A percentile compares a stretch with the other conserved stretches of the same genome.
Conservation (phyloP, 1,140 invertebrate species). For the Mycetomoellerius zeteki region DNA sequence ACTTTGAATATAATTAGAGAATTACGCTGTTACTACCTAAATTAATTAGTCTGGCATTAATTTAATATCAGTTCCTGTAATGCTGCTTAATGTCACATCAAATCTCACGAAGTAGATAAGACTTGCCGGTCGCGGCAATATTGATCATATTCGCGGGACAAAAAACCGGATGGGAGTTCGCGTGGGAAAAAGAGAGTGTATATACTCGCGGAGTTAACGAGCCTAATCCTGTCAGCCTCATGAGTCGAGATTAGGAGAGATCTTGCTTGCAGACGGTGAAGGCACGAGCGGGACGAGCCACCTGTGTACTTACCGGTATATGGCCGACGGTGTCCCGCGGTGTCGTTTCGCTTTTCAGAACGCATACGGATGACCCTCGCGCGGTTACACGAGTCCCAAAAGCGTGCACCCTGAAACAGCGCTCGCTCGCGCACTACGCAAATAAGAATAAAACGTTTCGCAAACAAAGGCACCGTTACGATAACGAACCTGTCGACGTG, state of each 20-base stretch:
- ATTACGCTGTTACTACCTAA: background rate
- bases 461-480: conserved; percentile 80
- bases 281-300: conserved; percentile 61
- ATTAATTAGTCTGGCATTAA: background rate
- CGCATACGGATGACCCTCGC: conserved; percentile 10
- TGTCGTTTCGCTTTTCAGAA: conserved; percentile 72
- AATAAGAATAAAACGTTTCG: conserved; percentile 75
- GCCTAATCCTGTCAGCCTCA: conserved; percentile 81
- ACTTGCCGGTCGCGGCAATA: background rate
- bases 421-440: conserved; percentile 44
- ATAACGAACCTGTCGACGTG: conserved; percentile 84
- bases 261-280: conserved; percentile 71
- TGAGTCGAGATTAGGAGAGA: conserved; percentile 80
- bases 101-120: conserved; percentile 28
- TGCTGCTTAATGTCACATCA: background rate
- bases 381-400: conserved; percentile 37
- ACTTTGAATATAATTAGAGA: background rate
- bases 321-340: conserved; percentile 76
- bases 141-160: conserved; percentile 18
- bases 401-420: conserved; percentile 51
- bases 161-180: conserved; percentile 53
- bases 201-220: conserved; percentile 83
- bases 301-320: conserved; percentile 76
- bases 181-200: conserved; percentile 80
- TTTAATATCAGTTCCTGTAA: background rate